Conservation (phyloP, 2,797 vertebrate genomes). For the Amblyopsis hoosieri region DNA sequence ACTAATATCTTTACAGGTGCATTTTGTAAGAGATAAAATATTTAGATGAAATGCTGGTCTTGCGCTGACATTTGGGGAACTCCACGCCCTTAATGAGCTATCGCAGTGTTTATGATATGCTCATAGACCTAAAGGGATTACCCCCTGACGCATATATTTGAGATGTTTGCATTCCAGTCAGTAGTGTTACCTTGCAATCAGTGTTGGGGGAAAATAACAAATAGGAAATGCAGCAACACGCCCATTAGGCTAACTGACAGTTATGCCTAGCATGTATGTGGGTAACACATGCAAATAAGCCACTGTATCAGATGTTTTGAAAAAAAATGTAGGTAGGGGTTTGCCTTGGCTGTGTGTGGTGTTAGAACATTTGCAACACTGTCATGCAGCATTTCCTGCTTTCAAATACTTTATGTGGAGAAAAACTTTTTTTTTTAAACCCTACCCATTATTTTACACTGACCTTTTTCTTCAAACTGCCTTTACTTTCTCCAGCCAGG, state of each 20-base stretch:
- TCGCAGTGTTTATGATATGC: conserved; percentile 26
- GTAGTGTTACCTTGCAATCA: conserved; percentile 46
- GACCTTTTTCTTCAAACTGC: too few species aligned
- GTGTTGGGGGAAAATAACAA: conserved; percentile 50
- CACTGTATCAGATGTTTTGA: conserved; percentile 18
- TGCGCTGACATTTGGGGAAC: conserved; percentile 59
- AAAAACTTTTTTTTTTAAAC: neutral
- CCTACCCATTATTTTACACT: neutral
- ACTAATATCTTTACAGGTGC: neutral
- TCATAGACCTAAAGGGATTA: conserved; percentile 54
- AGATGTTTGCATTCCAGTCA: conserved; percentile 40
- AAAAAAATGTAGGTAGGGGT: conserved; percentile 12
- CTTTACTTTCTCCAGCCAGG: too few species aligned
- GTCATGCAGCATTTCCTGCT: conserved; percentile 34
- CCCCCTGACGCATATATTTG: conserved; percentile 33
- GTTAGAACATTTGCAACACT: conserved; percentile 39
- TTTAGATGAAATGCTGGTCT: conserved; percentile 16
- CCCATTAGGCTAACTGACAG: conserved; percentile 42
- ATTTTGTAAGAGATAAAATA: conserved; percentile 19
- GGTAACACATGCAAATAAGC: conserved; percentile 70
- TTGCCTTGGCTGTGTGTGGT: conserved; percentile 4
- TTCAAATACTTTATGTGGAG: conserved; percentile 14
- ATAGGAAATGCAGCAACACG: conserved; percentile 44
- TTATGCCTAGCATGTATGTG: conserved; percentile 27
- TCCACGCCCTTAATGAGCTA: conserved; percentile 69